Conservation (phyloP, 2,113 vertebrate genomes). For the Ondatra zibethicus region DNA sequence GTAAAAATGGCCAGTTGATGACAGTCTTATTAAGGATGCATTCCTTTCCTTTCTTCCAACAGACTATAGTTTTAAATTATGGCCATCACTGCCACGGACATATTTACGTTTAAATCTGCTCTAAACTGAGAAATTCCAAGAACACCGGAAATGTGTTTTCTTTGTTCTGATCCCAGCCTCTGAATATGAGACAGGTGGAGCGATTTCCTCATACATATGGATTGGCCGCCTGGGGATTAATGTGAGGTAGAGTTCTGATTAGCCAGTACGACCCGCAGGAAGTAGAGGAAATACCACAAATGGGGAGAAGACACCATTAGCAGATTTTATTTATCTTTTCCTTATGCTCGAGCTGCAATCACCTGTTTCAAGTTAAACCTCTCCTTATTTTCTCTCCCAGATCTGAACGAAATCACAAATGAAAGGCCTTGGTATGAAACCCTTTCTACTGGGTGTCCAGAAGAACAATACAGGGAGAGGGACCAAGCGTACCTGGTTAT, state of each 20-base stretch:
- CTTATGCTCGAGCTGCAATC: not conserved
- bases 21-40: not conserved
- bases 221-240: not conserved
- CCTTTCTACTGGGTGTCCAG: not conserved
- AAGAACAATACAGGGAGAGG: not conserved
- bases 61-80: not conserved
- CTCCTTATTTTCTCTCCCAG: not conserved
- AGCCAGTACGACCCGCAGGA: slow-evolving; percentile 48
- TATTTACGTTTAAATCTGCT: not conserved
- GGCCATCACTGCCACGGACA: not conserved
- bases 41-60: not conserved
- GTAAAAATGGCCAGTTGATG: not conserved
- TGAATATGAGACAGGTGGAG: not conserved
- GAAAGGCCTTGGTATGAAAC: not conserved
- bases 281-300: slow-evolving; percentile 30
- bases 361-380: not conserved
- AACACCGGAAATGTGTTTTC: not conserved
- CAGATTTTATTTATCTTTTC: slow-evolving; percentile 50
- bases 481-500: not conserved
- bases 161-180: slow-evolving; percentile 59
- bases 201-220: slow-evolving; percentile 63
- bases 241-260: slow-evolving; percentile 18
- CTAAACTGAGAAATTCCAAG: not conserved
- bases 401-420: not conserved
- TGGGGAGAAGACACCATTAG: slow-evolving; percentile 25